phyloP scores from a whole-genome alignment of 2,797 vertebrate genomes.

The Lindbergichthys nudifrons region DNA sequence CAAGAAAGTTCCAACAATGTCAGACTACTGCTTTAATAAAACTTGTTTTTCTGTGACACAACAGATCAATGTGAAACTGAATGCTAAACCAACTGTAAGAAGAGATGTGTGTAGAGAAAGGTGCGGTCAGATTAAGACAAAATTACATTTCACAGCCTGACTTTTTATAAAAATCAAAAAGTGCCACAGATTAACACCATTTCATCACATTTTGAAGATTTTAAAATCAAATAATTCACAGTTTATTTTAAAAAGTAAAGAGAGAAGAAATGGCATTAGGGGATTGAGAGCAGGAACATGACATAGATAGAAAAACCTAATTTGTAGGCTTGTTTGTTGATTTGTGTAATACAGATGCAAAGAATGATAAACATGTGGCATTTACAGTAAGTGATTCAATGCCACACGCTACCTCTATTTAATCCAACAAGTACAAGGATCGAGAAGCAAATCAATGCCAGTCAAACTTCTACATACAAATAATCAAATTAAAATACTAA shows the following conservation, averaged over 20 bases:
- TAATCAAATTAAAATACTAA: constrained; percentile 26
- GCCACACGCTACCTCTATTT: neutral
- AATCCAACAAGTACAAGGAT: constrained; percentile 24
- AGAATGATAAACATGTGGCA: constrained; percentile 19
- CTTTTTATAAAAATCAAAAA: constrained; percentile 8
- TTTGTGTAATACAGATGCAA: constrained; percentile 3
- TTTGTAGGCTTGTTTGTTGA: constrained; percentile 5
- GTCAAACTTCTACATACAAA: neutral
- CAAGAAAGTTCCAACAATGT: constrained; percentile 23
- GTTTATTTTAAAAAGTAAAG: constrained; percentile 19
- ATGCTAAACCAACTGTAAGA: constrained; percentile 9
- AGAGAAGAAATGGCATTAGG: neutral
- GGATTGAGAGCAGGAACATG: neutral
- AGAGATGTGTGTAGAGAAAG: constrained; percentile 7
- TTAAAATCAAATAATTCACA: constrained; percentile 43
- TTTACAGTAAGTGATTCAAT: neutral
- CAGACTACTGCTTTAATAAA: too few relatives aligned
- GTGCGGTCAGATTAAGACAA: neutral
- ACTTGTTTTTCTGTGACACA: constrained; percentile 32
- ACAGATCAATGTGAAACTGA: neutral
- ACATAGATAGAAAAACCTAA: neutral
- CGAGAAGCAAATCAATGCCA: constrained; percentile 13
- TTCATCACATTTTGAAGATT: constrained; percentile 5
- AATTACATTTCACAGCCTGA: constrained; percentile 7
- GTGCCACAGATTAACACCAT: neutral